Evolutionary conservation across 2,888 invertebrate species (phyloP), one percentile per base, ranked within the genome.

Genomic region (Aphodius sticticus): DNA sequence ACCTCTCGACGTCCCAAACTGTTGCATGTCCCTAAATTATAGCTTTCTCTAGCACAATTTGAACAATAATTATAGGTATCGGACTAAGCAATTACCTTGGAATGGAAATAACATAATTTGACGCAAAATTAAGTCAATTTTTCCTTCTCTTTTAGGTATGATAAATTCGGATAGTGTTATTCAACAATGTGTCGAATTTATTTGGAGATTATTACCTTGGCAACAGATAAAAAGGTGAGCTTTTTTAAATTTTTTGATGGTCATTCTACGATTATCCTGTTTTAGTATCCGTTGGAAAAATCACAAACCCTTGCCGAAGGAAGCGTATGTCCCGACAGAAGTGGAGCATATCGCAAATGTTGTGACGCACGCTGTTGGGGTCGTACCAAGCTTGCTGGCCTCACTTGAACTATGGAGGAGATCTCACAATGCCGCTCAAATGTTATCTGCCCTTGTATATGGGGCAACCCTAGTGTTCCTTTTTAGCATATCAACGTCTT

Each of bases 331-430:
- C 84, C 97, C 98, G 72, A 97, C 98, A 35, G 90, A 95, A 90
- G 92, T 96, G 83, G 98, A 98, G 89, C 97, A 98, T 87, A 90
- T 97, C 81, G 97, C 98, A 75, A 98, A 98, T 90, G 95, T 98
- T 75, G 91, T 96, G 85, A 97, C 97, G 53, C 98, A 98, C 89
- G 97, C 96, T 78, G 92, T 97, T 81, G 96, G 96, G 93, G 95
- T 97, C 77, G 91, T 96, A 83, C 97, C 97, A 72, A 96, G 97
- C 84, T 90, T 96, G n/a, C 88, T 94, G 79, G 97, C 95, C 6
- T 93, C 95, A 78, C 90, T 93, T 77, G 94, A 95, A 87, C 91
- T 98, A 85, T 90, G 96, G 81, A 92, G 92, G 82, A 92, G 96
- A 83, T 95, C 97, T 6, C 89, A 91, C 70, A 94, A 93, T 86